phyloP scores from a whole-genome alignment of 2,888 invertebrate species.

The Sinotaia quadrata region DNA sequence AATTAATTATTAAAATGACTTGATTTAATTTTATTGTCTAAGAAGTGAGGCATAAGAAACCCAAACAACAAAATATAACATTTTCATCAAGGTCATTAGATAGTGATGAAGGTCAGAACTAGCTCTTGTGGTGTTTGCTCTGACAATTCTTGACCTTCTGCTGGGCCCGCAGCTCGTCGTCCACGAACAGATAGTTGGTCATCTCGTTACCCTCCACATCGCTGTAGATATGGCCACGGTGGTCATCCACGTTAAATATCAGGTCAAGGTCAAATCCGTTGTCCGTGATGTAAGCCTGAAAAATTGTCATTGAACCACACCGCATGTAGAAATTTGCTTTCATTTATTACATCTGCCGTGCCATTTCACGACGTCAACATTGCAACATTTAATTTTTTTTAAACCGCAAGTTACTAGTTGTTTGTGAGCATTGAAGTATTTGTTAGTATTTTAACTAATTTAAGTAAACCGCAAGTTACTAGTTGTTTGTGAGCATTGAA shows the following conservation, averaged over 20 bases:
- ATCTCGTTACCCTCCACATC: slow-evolving; percentile 60
- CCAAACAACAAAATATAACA: too few relatives aligned
- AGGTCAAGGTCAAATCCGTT: slow-evolving; percentile 60
- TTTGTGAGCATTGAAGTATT: too few relatives aligned
- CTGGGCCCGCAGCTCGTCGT: slow-evolving; percentile 45
- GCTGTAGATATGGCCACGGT: slow-evolving; percentile 58
- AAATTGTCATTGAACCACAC: slow-evolving; percentile 17
- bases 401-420: too few relatives aligned
- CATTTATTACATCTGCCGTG: slow-evolving; percentile 6
- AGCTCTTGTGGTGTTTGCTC: slow-evolving; percentile 16
- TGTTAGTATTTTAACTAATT: too few relatives aligned
- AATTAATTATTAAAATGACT: too few relatives aligned
- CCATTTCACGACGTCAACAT: too few relatives aligned
- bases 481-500: too few relatives aligned
- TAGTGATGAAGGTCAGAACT: not conserved
- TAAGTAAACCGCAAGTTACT: too few relatives aligned
- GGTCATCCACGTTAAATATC: slow-evolving; percentile 44
- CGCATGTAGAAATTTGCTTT: not conserved
- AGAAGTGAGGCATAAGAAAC: too few relatives aligned
- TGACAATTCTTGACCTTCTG: slow-evolving; percentile 28
- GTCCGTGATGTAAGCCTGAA: slow-evolving; percentile 58
- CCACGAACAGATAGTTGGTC: slow-evolving; percentile 57
- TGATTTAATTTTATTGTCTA: too few relatives aligned
- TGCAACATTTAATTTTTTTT: not conserved
- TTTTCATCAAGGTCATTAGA: too few relatives aligned